phyloP scores from a whole-genome alignment of 1,140 invertebrate genomes.

The Trachelipus rathkii region DNA sequence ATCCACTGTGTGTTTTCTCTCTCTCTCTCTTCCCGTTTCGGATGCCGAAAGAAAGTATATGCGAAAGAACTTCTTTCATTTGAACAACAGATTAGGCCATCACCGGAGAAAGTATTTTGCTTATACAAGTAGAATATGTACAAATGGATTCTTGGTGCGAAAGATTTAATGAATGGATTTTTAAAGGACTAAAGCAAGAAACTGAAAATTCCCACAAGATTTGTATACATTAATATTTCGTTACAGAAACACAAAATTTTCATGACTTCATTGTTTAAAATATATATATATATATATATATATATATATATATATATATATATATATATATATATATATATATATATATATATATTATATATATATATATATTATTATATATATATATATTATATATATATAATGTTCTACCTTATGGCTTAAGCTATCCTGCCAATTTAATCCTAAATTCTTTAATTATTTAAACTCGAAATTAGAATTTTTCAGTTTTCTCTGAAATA shows the following conservation, averaged over 20 bases:
- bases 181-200: too few species aligned
- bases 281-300: neutral
- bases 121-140: slow-evolving; percentile 9
- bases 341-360: too few species aligned
- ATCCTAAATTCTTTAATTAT: too few species aligned
- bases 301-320: slow-evolving; percentile 1
- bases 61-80: neutral
- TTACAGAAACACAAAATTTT: neutral
- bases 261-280: neutral
- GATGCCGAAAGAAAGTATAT: slow-evolving; percentile 1
- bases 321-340: neutral
- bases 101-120: neutral
- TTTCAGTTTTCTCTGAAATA: too few species aligned
- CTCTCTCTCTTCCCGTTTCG: neutral
- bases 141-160: neutral
- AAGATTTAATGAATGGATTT: neutral
- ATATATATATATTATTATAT: too few species aligned
- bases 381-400: too few species aligned
- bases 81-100: slow-evolving; percentile 3
- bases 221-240: neutral
- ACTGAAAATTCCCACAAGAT: too few species aligned
- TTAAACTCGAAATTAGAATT: too few species aligned
- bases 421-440: too few species aligned
- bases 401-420: too few species aligned
- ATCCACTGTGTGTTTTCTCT: too few species aligned